Percentiles rank a stretch among this genome's conserved stretches.
Conservation (phyloP, 1,140 invertebrate genomes). For the Macrobrachium nipponense region DNA sequence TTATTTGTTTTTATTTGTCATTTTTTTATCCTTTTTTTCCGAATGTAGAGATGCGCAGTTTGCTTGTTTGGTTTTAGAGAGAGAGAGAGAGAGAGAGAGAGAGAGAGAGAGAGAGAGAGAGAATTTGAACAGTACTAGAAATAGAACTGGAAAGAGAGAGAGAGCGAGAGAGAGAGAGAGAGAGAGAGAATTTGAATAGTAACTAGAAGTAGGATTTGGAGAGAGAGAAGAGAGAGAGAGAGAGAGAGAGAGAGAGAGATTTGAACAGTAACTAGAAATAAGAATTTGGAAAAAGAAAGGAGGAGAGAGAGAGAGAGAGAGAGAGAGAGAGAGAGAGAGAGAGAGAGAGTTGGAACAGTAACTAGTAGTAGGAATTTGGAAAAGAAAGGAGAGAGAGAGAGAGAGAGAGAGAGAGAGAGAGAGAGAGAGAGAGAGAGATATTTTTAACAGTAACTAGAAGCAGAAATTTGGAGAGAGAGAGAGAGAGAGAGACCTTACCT, state of each 20-base stretch:
- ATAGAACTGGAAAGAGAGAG: too few species aligned
- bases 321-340: constrained; percentile 22
- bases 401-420: constrained; percentile 38
- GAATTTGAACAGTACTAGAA: too few species aligned
- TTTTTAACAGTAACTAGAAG: too few species aligned
- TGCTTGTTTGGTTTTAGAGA: not conserved
- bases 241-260: constrained; percentile 6
- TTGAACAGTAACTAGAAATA: too few species aligned
- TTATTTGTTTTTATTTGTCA: too few species aligned
- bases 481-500: too few species aligned
- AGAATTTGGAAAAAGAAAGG: not conserved
- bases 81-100: constrained; percentile 1
- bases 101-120: constrained; percentile 28
- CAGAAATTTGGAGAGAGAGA: too few species aligned
- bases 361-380: not conserved
- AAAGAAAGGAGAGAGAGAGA: constrained; percentile 11
- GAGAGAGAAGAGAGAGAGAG: not conserved
- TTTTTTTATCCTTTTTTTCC: not conserved
- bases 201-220: too few species aligned
- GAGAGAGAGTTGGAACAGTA: not conserved
- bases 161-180: constrained; percentile 15
- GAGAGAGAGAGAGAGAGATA: constrained; percentile 26
- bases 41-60: not conserved
- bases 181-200: not conserved
- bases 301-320: not conserved